Evolutionary conservation across 2,797 vertebrate genomes (phyloP), one percentile per base, ranked within the genome.

Genomic region (Lithobates pipiens): DNA sequence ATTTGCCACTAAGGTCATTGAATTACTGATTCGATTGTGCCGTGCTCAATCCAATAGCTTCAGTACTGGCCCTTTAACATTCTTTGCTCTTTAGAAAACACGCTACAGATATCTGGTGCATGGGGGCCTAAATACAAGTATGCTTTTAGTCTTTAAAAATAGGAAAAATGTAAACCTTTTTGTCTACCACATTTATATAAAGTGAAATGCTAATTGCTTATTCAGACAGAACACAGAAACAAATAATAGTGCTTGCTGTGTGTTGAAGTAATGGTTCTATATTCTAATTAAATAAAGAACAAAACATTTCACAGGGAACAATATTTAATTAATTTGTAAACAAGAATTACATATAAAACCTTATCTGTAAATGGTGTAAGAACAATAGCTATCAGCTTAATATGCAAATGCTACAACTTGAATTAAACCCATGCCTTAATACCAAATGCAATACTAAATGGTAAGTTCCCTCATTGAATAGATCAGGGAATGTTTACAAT

Each of bases 311-410:
- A 36, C 16, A 57, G 50, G 32, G 57, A 71, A 71, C 29, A 36
- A 34, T 80, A 25, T 61, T 57, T n/a, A 61, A 5, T 72, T 81
- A n/a, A 39, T 61, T 73, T 72, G 15, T 23, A 39, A 81, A 63
- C 46, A 69, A 21, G 50, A 81, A 80, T 39, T n/a, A 54, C 69
- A 57, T 67, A 54, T 27, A 15, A 13, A 18, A 70, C 69, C 32
- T 69, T 27, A n/a, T 72, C 1, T 46, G 39, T 46, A 44, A n/a
- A 74, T n/a, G 39, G n/a, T 74, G n/a, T 11, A 50, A 46, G 27
- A 50, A 50, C 18, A 50, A 74, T 25, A 46, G 39, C 27, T 29
- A 44, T 46, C 42, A 16, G 42, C 72, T 6, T 46, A 44, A 10
- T 44, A n/a, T 25, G 39, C 21, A 46, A 50, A 74, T 29, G 54